Conservation (phyloP, 2,113 vertebrate genomes). For the Neogobius melanostomus region DNA sequence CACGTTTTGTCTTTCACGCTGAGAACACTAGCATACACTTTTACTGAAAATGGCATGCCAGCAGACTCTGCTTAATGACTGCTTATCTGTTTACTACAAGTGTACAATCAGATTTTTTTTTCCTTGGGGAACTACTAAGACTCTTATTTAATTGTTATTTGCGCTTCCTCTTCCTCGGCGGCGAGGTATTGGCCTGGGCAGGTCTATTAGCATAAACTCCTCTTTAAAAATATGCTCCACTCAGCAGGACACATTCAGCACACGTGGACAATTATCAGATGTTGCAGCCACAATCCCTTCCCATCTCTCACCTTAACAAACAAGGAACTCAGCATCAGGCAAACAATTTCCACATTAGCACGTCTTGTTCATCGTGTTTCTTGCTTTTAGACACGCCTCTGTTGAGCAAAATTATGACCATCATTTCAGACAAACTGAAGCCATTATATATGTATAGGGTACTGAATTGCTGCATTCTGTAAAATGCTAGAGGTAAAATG, state of each 20-base stretch:
- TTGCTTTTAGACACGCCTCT: too few relatives aligned
- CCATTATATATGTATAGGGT: too few relatives aligned
- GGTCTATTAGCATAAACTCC: slow-evolving; percentile 1
- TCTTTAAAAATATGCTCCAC: slow-evolving; percentile 8
- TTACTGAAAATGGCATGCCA: neutral
- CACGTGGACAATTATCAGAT: neutral
- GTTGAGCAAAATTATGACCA: too few relatives aligned
- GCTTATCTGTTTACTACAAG: slow-evolving; percentile 9
- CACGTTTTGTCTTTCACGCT: neutral
- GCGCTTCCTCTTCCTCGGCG: neutral
- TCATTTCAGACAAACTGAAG: too few relatives aligned
- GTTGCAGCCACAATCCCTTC: slow-evolving; percentile 1
- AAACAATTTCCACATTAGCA: neutral
- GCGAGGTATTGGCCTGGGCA: neutral
- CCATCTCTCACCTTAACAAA: neutral
- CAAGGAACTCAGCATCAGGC: slow-evolving; percentile 2
- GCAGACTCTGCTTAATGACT: neutral
- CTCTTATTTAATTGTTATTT: slow-evolving; percentile 1
- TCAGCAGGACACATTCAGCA: neutral
- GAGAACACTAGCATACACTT: neutral
- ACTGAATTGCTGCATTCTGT: neutral
- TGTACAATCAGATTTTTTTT: neutral
- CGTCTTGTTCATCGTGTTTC: neutral
- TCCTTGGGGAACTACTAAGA: neutral
- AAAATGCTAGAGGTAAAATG: neutral